phyloP scores from a whole-genome alignment of 1,140 invertebrate species.

The Drosophila funebris region DNA sequence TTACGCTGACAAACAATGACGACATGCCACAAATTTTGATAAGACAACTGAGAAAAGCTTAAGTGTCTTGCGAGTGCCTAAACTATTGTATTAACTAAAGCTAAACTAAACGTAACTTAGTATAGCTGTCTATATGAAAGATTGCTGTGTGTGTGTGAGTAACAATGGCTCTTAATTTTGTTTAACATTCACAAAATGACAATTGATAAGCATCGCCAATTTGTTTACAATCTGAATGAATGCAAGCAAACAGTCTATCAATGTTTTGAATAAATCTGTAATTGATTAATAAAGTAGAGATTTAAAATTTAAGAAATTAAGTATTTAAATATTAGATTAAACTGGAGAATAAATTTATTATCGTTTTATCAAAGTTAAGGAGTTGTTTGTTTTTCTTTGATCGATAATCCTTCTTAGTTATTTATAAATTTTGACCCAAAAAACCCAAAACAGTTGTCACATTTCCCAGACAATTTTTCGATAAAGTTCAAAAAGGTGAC shows the following conservation, averaged over 20 bases:
- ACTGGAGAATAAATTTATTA: too few species aligned
- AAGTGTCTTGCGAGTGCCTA: constrained; percentile 23
- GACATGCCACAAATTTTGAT: constrained; percentile 57
- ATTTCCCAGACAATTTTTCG: constrained; percentile 8
- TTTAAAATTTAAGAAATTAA: too few species aligned
- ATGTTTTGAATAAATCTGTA: not conserved
- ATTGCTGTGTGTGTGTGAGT: not conserved
- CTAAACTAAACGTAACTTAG: not conserved
- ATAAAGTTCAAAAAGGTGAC: too few species aligned
- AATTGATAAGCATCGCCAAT: constrained; percentile 28
- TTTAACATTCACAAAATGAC: constrained; percentile 8
- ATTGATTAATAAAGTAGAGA: too few species aligned
- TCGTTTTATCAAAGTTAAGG: too few species aligned
- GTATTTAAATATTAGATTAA: too few species aligned
- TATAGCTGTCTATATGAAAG: not conserved
- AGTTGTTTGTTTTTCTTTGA: not conserved
- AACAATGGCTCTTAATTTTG: constrained; percentile 26
- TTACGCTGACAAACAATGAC: constrained; percentile 51
- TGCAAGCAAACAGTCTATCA: not conserved
- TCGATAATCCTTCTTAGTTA: constrained; percentile 22
- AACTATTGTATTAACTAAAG: not conserved
- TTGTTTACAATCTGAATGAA: not conserved
- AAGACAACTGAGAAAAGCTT: constrained; percentile 54
- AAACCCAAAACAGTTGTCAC: constrained; percentile 6
- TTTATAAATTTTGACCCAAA: constrained; percentile 4